Percentiles rank a stretch among this genome's conserved stretches.
phyloP scores from a whole-genome alignment of 2,113 vertebrate genomes.

The Platycercus adscitus region DNA sequence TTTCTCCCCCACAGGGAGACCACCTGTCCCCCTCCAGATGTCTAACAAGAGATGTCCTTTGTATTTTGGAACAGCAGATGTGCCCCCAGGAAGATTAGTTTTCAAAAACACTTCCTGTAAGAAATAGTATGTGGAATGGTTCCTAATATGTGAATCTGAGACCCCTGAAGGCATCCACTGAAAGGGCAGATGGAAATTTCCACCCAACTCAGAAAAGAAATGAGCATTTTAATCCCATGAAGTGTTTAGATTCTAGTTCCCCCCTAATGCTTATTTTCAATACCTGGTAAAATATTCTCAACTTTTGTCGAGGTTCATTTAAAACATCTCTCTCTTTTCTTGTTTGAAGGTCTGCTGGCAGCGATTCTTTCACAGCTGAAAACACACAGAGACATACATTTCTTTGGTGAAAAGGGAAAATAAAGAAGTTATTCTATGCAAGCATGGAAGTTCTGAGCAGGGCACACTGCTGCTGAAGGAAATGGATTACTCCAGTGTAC shows the following conservation, averaged over 20 bases:
- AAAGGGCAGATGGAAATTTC: background rate
- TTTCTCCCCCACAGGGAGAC: background rate
- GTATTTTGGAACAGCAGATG: background rate
- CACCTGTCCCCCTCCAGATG: background rate
- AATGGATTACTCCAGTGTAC: background rate
- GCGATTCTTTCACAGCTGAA: constrained; percentile 93
- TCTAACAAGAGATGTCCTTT: background rate
- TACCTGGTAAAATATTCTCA: constrained; percentile 99
- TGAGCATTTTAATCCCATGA: background rate
- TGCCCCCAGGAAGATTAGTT: background rate
- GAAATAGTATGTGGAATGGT: background rate
- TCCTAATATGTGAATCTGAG: background rate
- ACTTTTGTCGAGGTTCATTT: constrained; percentile 92
- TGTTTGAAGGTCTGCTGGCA: constrained; percentile 88
- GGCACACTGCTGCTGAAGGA: background rate
- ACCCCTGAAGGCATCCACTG: background rate
- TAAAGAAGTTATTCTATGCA: background rate
- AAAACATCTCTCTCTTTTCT: constrained; percentile 90
- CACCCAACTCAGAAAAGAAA: background rate
- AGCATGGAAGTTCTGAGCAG: background rate
- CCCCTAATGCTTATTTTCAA: background rate
- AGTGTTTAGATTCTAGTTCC: background rate
- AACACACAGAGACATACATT: background rate
- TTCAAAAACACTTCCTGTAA: background rate
- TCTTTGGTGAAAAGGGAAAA: background rate